phyloP scores from a whole-genome alignment of 2,797 vertebrate genomes.

The Fratercula arctica region DNA sequence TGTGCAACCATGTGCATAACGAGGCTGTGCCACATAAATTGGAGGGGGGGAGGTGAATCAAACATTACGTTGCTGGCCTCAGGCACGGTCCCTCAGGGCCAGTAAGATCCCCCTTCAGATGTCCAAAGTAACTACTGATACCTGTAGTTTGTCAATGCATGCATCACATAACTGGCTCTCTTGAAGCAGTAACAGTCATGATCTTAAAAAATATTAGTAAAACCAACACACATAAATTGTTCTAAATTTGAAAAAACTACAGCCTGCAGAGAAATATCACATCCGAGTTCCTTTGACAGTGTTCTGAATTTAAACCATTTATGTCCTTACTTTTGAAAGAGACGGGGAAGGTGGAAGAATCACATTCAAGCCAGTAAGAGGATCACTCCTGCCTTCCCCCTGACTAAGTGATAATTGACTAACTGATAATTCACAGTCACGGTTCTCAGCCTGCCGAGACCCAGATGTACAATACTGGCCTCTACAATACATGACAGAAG shows the following conservation, averaged over 20 bases:
- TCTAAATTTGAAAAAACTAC: conserved; percentile 52
- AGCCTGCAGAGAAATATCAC: conserved; percentile 7
- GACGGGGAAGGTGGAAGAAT: conserved; percentile 24
- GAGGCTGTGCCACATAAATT: conserved; percentile 1
- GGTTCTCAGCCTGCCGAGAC: conserved; percentile 60
- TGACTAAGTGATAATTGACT: conserved; percentile 66
- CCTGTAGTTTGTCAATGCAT: neutral
- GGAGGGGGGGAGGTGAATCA: neutral
- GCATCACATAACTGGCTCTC: neutral
- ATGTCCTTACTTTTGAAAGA: conserved; percentile 53
- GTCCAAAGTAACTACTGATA: neutral
- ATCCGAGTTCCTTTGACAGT: conserved; percentile 33
- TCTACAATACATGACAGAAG: conserved; percentile 26
- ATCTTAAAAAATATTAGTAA: conserved; percentile 55
- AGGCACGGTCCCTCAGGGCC: neutral
- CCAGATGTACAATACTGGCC: conserved; percentile 7
- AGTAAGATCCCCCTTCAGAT: neutral
- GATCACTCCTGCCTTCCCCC: conserved; percentile 45
- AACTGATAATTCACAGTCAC: conserved; percentile 67
- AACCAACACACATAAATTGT: conserved; percentile 40
- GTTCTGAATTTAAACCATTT: conserved; percentile 58
- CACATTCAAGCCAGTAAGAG: conserved; percentile 25
- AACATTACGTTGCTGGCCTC: neutral
- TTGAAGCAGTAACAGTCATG: neutral
- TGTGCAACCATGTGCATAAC: neutral